Conservation (phyloP, 2,888 invertebrate genomes). For the Mesoligia furuncula region DNA sequence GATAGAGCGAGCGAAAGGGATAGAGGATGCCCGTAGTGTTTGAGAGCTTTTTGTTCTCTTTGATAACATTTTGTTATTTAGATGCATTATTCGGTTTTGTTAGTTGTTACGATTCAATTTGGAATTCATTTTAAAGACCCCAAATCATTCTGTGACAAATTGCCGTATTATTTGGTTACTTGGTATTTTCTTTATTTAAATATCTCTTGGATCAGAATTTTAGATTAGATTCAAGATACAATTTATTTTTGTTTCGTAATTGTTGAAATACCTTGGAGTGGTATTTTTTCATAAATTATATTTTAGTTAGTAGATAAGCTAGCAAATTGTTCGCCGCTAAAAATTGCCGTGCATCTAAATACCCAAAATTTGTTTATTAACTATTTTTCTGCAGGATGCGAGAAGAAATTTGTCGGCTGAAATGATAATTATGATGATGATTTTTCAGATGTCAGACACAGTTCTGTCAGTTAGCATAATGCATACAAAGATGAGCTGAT, state of each 20-base stretch:
- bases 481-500: no score
- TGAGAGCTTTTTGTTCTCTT: conserved; percentile 71
- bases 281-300: neutral
- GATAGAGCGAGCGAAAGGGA: conserved; percentile 68
- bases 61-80: conserved; percentile 76
- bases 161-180: conserved; percentile 59
- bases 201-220: conserved; percentile 54
- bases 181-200: conserved; percentile 60
- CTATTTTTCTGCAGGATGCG: neutral
- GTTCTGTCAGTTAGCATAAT: neutral
- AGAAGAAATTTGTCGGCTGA: neutral
- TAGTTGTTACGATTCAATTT: conserved; percentile 74
- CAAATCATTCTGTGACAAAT: conserved; percentile 59
- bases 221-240: conserved; percentile 39
- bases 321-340: neutral
- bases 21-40: conserved; percentile 52
- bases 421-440: neutral
- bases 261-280: conserved; percentile 7
- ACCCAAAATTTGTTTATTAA: neutral
- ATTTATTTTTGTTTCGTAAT: conserved; percentile 28
- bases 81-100: conserved; percentile 72
- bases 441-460: neutral
- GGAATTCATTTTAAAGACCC: conserved; percentile 69
- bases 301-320: neutral
- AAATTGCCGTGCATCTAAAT: neutral